Conservation (phyloP, 2,113 vertebrate species). For the Dipodomys ordii region DNA sequence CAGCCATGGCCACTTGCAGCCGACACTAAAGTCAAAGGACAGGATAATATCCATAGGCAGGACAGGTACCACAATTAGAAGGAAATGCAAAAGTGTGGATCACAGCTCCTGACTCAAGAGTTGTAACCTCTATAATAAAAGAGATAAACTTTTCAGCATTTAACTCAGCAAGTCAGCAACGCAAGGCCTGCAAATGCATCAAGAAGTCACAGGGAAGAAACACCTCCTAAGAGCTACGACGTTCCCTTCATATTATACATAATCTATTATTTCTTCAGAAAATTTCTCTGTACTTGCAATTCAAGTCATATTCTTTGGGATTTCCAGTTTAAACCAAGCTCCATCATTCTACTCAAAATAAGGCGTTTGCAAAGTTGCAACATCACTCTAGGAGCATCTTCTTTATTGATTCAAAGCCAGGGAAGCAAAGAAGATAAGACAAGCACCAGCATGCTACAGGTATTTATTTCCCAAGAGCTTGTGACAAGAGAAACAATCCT, state of each 20-base stretch:
- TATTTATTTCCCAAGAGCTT: slow-evolving; percentile 28
- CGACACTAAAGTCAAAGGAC: slow-evolving; percentile 44
- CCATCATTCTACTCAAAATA: neutral
- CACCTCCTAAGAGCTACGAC: neutral
- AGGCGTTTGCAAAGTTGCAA: slow-evolving; percentile 24
- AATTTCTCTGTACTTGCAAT: neutral
- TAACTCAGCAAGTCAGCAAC: slow-evolving; percentile 37
- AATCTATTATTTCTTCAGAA: slow-evolving; percentile 39
- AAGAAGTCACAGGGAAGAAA: neutral
- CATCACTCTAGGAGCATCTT: neutral
- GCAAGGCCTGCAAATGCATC: neutral
- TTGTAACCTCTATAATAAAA: neutral
- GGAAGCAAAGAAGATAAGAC: slow-evolving; percentile 24
- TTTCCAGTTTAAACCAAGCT: slow-evolving; percentile 39
- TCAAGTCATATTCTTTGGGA: slow-evolving; percentile 40
- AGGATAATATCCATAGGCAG: neutral
- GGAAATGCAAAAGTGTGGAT: neutral
- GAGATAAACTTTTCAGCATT: slow-evolving; percentile 27
- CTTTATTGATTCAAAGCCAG: slow-evolving; percentile 61
- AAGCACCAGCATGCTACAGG: neutral
- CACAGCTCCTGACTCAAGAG: neutral
- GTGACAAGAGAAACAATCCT: slow-evolving; percentile 41
- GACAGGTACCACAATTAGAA: neutral
- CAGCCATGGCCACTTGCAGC: neutral
- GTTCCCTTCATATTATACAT: neutral